These are phyloP conservation scores for Grantiella picta DNA, from an alignment of 2,113 vertebrate species.

Conservation along the genomic window DNA sequence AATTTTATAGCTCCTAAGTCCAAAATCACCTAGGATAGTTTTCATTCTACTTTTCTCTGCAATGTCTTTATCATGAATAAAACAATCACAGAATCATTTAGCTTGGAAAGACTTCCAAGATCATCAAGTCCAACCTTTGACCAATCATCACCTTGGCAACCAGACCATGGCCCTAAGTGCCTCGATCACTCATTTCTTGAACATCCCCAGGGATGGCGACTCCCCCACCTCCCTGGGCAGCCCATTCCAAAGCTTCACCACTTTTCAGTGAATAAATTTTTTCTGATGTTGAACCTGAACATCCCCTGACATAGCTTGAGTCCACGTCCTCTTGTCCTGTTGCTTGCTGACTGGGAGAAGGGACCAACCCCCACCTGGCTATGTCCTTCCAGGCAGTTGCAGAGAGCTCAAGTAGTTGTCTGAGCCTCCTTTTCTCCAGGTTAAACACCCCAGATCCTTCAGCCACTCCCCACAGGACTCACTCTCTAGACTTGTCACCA, in stretches of 20 bases:
- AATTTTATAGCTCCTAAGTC: neutral
- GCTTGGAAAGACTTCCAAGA: neutral
- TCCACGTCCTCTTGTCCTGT: too few species aligned
- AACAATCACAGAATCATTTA: neutral
- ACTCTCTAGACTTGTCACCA: neutral
- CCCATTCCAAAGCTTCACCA: neutral
- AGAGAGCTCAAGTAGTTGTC: neutral
- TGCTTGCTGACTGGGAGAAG: neutral
- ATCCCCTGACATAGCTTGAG: neutral
- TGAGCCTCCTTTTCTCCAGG: neutral
- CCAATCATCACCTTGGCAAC: fast-evolving
- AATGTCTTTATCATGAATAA: neutral
- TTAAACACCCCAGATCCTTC: neutral
- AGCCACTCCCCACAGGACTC: neutral
- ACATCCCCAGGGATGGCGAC: neutral
- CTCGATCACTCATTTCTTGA: neutral
- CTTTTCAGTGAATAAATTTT: neutral
- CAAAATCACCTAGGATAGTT: neutral
- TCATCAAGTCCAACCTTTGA: neutral
- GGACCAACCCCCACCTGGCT: neutral
- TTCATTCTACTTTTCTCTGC: neutral
- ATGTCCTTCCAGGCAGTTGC: neutral
- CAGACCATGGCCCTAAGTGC: neutral
- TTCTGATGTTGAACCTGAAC: neutral
- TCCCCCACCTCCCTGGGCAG: neutral